Conservation (phyloP, 2,888 invertebrate genomes). For the Actias luna region DNA sequence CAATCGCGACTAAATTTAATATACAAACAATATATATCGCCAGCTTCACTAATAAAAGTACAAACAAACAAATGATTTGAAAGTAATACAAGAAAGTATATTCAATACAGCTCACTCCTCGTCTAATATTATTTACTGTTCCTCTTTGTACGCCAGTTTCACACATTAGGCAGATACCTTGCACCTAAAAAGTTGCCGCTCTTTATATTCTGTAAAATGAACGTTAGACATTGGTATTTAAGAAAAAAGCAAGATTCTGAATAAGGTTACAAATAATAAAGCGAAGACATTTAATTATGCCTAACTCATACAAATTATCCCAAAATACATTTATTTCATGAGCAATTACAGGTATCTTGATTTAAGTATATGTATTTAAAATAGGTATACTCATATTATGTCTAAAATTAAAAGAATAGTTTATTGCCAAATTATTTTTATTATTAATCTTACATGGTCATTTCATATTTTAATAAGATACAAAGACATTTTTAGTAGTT, state of each 20-base stretch:
- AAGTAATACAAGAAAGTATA: neutral
- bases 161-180: neutral
- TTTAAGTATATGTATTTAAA: too few species aligned
- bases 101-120: too few species aligned
- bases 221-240: neutral
- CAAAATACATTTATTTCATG: neutral
- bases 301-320: too few species aligned
- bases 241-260: too few species aligned
- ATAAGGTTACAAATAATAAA: too few species aligned
- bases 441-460: too few species aligned
- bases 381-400: too few species aligned
- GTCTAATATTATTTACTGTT: neutral
- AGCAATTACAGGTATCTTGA: neutral
- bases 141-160: neutral
- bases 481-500: too few species aligned
- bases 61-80: neutral
- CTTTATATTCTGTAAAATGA: neutral
- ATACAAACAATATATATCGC: neutral
- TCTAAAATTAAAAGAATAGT: too few species aligned
- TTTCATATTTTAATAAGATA: too few species aligned
- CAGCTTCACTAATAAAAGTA: neutral
- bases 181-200: neutral
- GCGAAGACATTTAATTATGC: too few species aligned
- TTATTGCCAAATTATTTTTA: too few species aligned
- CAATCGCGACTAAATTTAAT: neutral